phyloP scores from a whole-genome alignment of 1,140 invertebrate genomes.

The Eupeodes corollae region DNA sequence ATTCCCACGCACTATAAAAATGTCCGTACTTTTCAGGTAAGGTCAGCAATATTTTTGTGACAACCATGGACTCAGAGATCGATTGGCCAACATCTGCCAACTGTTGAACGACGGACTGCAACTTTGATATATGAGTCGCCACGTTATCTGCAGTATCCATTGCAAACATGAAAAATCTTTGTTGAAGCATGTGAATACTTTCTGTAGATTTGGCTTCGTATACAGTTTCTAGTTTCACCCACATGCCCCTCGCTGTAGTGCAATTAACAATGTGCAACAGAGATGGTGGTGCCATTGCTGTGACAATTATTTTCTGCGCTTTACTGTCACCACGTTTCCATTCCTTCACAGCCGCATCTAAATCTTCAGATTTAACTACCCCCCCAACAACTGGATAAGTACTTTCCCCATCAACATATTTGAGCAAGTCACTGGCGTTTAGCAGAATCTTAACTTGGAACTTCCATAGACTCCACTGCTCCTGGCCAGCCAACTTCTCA shows the following conservation, averaged over 20 bases:
- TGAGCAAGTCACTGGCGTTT: too few relatives aligned
- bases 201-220: constrained; percentile 33
- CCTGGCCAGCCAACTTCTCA: too few relatives aligned
- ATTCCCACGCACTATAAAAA: constrained; percentile 12
- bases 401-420: too few relatives aligned
- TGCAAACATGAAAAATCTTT: constrained; percentile 22
- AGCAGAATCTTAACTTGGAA: too few relatives aligned
- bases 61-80: constrained; percentile 17
- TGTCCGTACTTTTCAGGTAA: constrained; percentile 18
- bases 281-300: constrained; percentile 14
- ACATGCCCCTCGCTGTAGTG: constrained; percentile 27
- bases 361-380: too few relatives aligned
- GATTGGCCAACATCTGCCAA: constrained; percentile 17
- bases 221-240: constrained; percentile 21
- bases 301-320: constrained; percentile 20
- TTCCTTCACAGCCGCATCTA: too few relatives aligned
- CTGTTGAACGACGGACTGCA: constrained; percentile 7
- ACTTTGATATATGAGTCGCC: constrained; percentile 12
- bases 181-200: constrained; percentile 26
- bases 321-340: constrained; percentile 12
- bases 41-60: constrained; percentile 27
- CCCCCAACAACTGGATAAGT: too few relatives aligned
- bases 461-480: too few relatives aligned
- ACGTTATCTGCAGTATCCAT: constrained; percentile 12
- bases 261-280: constrained; percentile 28